A percentile compares a stretch with the other conserved stretches of the same genome.
Conservation (phyloP, 2,888 invertebrate genomes). For the Limenitis camilla region DNA sequence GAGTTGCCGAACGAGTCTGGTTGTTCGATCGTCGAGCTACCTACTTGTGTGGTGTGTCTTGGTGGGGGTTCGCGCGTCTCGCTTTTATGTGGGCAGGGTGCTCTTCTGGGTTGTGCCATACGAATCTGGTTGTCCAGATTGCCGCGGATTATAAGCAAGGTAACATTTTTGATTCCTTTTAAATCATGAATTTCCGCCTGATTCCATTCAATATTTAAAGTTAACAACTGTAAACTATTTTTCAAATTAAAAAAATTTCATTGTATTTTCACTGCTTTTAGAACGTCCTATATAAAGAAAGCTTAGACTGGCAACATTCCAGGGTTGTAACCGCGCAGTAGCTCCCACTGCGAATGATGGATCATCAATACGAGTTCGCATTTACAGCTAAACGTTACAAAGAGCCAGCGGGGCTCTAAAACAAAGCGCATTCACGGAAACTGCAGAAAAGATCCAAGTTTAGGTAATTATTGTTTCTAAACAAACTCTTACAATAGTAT, state of each 20-base stretch:
- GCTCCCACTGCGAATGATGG: constrained; percentile 51
- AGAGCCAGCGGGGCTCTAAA: constrained; percentile 45
- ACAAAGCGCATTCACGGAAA: constrained; percentile 33
- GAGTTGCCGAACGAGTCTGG: no score
- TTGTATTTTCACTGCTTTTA: background rate
- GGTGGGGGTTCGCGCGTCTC: no score
- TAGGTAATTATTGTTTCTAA: constrained; percentile 4
- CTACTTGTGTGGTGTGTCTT: no score
- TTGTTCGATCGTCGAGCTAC: no score
- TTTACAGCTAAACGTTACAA: constrained; percentile 37
- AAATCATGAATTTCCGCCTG: no score
- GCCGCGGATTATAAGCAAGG: no score
- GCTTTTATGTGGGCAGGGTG: no score
- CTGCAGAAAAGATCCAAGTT: constrained; percentile 3
- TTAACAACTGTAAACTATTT: background rate
- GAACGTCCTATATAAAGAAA: constrained; percentile 24
- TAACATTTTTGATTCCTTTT: no score
- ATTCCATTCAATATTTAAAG: background rate
- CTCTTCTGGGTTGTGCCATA: no score
- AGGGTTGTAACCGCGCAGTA: constrained; percentile 55
- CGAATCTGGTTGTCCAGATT: no score
- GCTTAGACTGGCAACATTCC: constrained; percentile 30
- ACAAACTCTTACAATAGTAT: background rate
- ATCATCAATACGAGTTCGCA: constrained; percentile 33
- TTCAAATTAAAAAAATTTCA: background rate